Conservation (phyloP, 2,113 vertebrate genomes). For the Laterallus jamaicensis region DNA sequence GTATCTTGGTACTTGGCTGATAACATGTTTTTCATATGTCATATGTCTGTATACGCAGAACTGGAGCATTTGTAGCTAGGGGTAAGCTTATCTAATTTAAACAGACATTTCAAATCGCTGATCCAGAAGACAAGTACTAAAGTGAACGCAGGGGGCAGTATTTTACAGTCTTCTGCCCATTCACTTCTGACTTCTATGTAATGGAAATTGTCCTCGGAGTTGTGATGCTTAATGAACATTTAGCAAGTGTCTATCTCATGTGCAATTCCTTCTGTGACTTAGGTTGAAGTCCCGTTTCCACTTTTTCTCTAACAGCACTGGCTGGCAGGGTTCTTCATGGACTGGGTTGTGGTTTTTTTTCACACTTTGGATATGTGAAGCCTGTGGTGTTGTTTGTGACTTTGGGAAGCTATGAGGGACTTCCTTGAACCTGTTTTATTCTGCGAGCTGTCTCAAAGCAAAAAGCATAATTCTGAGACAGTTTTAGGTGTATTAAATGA, state of each 20-base stretch:
- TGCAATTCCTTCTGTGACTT: background rate
- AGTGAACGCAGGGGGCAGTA: too few species aligned
- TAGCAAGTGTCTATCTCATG: background rate
- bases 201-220: background rate
- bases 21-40: accelerated
- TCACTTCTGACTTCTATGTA: background rate
- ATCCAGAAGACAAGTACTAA: background rate
- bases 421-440: background rate
- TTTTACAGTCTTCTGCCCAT: background rate
- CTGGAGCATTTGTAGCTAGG: background rate
- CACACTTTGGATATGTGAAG: background rate
- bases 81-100: background rate
- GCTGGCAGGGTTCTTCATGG: background rate
- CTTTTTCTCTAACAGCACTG: background rate
- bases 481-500: background rate
- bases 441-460: background rate
- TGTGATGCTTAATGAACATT: background rate
- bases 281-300: background rate
- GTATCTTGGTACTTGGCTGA: background rate
- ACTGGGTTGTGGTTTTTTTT: accelerated
- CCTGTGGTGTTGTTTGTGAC: background rate
- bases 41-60: accelerated
- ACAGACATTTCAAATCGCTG: background rate
- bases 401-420: background rate
- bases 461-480: background rate